These are phyloP conservation scores for Luperina nickerlii DNA, from an alignment of 2,888 invertebrate genomes.

Conservation along the genomic window DNA sequence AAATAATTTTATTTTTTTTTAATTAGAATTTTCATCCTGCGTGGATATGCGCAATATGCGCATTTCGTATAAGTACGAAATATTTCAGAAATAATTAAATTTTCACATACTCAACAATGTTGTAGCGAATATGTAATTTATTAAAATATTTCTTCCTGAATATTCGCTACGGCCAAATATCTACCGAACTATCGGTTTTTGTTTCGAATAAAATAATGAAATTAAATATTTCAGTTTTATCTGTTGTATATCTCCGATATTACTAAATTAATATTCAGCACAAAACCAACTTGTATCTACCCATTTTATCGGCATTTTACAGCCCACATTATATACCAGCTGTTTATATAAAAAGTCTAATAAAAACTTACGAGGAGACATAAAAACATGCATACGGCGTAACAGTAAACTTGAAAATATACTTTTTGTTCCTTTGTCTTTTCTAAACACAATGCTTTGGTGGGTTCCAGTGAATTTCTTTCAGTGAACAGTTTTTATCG, in stretches of 20 bases:
- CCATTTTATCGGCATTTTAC: constrained; percentile 45
- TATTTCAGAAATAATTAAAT: constrained; percentile 8
- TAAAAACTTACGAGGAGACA: constrained; percentile 72
- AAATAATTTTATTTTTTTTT: too few relatives aligned
- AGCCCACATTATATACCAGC: constrained; percentile 53
- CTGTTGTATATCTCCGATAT: constrained; percentile 4
- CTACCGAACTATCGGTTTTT: background rate
- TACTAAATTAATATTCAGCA: constrained; percentile 15
- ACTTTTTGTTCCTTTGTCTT: constrained; percentile 57
- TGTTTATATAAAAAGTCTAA: constrained; percentile 68
- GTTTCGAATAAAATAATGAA: background rate
- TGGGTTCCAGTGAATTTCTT: constrained; percentile 50
- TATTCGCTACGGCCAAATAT: background rate
- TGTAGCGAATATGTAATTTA: background rate
- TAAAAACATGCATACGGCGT: constrained; percentile 68
- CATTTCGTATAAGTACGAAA: background rate
- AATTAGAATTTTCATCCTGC: background rate
- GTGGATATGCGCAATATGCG: fast-evolving
- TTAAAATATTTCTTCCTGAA: background rate
- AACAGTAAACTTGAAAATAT: constrained; percentile 65
- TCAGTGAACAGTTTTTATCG: constrained; percentile 55
- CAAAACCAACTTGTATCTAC: constrained; percentile 2
- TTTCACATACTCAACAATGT: background rate
- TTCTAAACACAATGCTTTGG: constrained; percentile 55
- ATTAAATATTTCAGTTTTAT: background rate